Conservation (phyloP, 2,113 vertebrate species). For the Trematomus loennbergii region DNA sequence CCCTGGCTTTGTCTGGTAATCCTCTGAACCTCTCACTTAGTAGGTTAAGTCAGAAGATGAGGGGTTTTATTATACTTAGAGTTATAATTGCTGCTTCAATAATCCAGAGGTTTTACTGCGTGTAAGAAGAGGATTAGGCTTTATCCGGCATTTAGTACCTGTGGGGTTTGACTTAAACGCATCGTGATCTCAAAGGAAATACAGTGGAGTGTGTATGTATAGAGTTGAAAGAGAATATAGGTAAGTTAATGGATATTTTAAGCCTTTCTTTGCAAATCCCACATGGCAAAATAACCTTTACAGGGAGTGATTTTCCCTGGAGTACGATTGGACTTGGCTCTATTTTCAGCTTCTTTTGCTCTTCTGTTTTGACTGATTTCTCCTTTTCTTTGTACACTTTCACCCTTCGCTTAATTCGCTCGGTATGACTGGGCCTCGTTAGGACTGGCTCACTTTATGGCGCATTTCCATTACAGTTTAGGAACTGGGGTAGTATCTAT, state of each 20-base stretch:
- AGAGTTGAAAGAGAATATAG: background rate
- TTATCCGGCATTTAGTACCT: background rate
- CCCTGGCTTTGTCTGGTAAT: constrained; percentile 18
- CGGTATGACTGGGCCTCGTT: too few species aligned
- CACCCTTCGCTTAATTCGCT: background rate
- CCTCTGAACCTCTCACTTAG: constrained; percentile 19
- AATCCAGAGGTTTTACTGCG: constrained; percentile 24
- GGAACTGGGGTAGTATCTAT: too few species aligned
- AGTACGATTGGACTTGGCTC: constrained; percentile 2
- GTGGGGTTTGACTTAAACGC: background rate
- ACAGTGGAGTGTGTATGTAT: background rate
- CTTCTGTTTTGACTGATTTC: too few species aligned
- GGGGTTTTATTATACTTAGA: constrained; percentile 27
- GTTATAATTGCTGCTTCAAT: constrained; percentile 13
- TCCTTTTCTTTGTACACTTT: background rate
- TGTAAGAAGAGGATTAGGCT: constrained; percentile 39
- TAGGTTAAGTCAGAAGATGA: constrained; percentile 13
- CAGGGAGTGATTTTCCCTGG: background rate
- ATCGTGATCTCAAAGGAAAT: background rate
- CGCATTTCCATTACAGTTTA: too few species aligned
- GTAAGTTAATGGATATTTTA: background rate
- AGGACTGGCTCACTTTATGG: too few species aligned
- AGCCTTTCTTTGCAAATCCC: background rate
- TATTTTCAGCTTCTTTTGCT: background rate
- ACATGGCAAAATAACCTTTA: background rate